These are phyloP conservation scores for Dinomys branickii DNA, from an alignment of 2,113 vertebrate species.

Conservation along the genomic window DNA sequence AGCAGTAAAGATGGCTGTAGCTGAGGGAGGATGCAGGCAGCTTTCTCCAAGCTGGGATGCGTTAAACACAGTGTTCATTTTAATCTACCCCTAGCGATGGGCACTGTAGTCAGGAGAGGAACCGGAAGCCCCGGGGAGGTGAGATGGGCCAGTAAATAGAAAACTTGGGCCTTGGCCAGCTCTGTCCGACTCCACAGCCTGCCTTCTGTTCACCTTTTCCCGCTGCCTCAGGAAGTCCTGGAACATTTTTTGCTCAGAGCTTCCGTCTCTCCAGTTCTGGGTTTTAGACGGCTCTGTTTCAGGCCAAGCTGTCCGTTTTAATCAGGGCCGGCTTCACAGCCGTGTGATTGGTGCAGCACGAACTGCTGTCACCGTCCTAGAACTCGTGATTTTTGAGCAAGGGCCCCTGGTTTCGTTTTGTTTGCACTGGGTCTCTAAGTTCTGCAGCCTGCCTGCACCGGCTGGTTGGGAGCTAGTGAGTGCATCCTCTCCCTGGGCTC, in stretches of 20 bases:
- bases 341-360: background rate
- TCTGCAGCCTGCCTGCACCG: background rate
- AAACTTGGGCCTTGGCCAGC: background rate
- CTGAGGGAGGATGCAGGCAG: background rate
- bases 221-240: background rate
- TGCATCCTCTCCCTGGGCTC: background rate
- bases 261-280: background rate
- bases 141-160: background rate
- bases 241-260: background rate
- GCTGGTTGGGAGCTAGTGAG: background rate
- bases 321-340: background rate
- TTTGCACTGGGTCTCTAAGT: background rate
- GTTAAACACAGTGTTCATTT: background rate
- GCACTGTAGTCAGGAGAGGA: background rate
- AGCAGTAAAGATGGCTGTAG: background rate
- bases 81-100: background rate
- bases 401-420: background rate
- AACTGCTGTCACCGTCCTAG: background rate
- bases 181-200: background rate
- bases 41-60: background rate
- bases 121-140: background rate
- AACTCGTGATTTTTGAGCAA: background rate
- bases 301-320: slow-evolving; percentile 19
- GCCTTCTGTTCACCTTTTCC: slow-evolving; percentile 21
- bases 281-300: background rate